Base-by-base conservation (phyloP, 2,797 vertebrate genomes). In the Meriones psammophilus region DNA sequence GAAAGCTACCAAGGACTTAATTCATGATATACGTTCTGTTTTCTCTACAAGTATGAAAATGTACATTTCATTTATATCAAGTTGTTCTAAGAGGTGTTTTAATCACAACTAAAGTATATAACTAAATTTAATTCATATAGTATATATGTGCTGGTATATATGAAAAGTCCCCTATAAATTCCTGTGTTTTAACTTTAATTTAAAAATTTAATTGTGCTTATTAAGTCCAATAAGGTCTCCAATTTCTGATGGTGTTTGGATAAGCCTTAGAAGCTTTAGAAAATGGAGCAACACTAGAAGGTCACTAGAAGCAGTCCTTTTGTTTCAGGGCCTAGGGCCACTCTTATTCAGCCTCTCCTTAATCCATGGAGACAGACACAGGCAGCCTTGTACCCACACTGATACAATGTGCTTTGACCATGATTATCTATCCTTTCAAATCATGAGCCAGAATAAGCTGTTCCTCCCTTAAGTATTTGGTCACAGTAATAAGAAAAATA, bases 21-120 rank as follows among this genome's bases (percentile, higher is more conserved):
- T 84, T 88, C 76, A 78, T 69, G 30, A 85, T 78, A 77, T 26
- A 22, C 42, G 46, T 36, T 68, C 50, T 12, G 3, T 74, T 78
- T 54, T 79, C 64, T 74, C 14, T 15, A 64, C 81, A 89, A 17
- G 91, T 64, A 64, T 50, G 62, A 94, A 89, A 56, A 84, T 88
- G 1, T 39, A 46, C 50, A 92, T 71, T 6, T 91, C 20, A 0
- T 39, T 92, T 39, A 73, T 80, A 66, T 89, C 36, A 83, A 79
- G 1, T 5, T 79, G 2, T 76, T 66, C 33, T 56, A 42, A 14
- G 36, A 50, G 15, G 28, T 20, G 0, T 76, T 92, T 85, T 30
- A 79, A 56, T 79, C n/a, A 22, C 28, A 46, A 83, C n/a, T 86
- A 7, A 88, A 26, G 30, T 4, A 60, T n/a, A 33, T 62, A 39